Percentiles rank a stretch among this genome's conserved stretches.
Conservation (phyloP, 2,113 vertebrate genomes). For the Rattus rattus region DNA sequence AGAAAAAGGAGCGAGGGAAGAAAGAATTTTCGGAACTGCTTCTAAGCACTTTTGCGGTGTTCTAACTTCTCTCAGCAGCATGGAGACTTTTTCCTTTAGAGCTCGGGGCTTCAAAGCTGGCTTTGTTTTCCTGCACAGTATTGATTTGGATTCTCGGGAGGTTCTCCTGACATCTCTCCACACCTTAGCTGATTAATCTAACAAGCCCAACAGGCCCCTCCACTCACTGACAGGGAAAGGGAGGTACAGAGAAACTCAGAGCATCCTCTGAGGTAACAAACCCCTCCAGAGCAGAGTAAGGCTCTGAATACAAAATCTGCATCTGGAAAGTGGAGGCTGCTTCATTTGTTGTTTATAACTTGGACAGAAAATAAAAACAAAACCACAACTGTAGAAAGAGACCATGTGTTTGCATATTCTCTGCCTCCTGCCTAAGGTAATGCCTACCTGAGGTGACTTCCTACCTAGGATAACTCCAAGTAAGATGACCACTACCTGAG, state of each 20-base stretch:
- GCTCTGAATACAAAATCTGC: background rate
- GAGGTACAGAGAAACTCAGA: conserved; percentile 13
- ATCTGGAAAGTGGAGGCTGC: background rate
- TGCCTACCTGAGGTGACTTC: background rate
- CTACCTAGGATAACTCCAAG: background rate
- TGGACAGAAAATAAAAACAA: no score
- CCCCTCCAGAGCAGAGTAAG: background rate
- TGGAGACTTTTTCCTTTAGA: conserved; percentile 62
- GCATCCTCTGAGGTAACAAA: background rate
- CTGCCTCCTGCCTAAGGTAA: background rate
- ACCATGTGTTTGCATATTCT: background rate
- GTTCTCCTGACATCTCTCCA: conserved; percentile 62
- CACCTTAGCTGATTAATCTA: conserved; percentile 50
- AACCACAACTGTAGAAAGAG: background rate
- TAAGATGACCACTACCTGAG: background rate
- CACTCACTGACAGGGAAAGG: background rate
- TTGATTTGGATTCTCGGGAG: conserved; percentile 61
- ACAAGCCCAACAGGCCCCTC: conserved; percentile 7
- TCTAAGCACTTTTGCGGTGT: conserved; percentile 54
- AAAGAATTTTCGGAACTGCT: background rate
- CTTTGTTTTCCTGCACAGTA: conserved; percentile 64
- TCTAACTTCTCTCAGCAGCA: conserved; percentile 59
- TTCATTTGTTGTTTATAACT: background rate
- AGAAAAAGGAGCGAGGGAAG: background rate
- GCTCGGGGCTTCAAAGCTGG: conserved; percentile 55